Conservation (phyloP, 2,888 invertebrate genomes). For the Crocallis elinguaria region DNA sequence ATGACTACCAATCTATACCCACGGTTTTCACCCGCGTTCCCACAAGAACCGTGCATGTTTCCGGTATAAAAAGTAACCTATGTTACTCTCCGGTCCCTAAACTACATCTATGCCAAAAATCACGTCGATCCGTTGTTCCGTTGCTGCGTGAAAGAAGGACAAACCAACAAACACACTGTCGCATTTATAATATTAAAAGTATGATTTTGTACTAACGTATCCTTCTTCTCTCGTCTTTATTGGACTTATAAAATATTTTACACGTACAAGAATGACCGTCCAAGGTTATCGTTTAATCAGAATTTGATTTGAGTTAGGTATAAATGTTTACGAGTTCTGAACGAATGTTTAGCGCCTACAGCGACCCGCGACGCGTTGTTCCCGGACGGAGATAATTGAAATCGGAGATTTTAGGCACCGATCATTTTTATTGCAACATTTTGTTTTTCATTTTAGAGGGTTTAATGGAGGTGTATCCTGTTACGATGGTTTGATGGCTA, state of each 20-base stretch:
- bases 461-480: constrained; percentile 13
- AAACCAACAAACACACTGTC: no score
- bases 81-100: no score
- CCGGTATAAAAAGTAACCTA: no score
- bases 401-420: constrained; percentile 31
- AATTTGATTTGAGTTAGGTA: constrained; percentile 41
- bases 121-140: no score
- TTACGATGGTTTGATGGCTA: constrained; percentile 1
- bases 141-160: no score
- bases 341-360: constrained; percentile 36
- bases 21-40: no score
- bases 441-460: constrained; percentile 20
- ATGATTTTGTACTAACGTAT: constrained; percentile 9
- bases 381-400: constrained; percentile 32
- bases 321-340: constrained; percentile 47
- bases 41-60: no score
- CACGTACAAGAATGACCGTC: constrained; percentile 27
- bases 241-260: constrained; percentile 29
- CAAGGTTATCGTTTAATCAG: constrained; percentile 42
- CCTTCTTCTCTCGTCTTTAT: constrained; percentile 20
- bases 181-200: no score
- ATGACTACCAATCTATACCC: no score
- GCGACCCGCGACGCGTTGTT: constrained; percentile 12
- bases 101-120: no score
- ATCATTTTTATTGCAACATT: constrained; percentile 29